Percentiles rank a stretch among this genome's conserved stretches.
Conservation (phyloP, 2,888 invertebrate species). For the Caenorhabditis sinica region DNA sequence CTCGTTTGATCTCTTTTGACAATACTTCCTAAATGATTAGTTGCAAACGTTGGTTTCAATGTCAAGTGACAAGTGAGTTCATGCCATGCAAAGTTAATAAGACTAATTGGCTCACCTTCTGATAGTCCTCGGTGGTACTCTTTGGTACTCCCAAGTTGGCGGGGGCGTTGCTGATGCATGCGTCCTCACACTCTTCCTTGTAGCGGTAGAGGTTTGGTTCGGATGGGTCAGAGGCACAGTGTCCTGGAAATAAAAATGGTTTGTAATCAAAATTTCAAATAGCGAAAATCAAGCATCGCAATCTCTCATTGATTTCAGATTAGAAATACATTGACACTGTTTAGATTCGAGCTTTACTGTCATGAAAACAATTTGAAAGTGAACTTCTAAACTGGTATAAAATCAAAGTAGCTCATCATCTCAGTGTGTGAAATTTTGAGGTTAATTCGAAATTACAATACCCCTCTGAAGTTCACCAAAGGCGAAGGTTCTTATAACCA, state of each 20-base stretch:
- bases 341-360: too few species aligned
- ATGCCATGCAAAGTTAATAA: conserved; percentile 19
- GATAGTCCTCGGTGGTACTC: conserved; percentile 53
- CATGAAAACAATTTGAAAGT: too few species aligned
- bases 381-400: too few species aligned
- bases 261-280: not conserved
- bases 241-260: conserved; percentile 75
- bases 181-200: conserved; percentile 83
- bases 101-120: conserved; percentile 41
- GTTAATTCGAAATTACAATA: too few species aligned
- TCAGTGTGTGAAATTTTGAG: too few species aligned
- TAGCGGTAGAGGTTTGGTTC: conserved; percentile 83
- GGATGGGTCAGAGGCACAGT: conserved; percentile 82
- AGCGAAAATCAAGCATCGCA: too few species aligned
- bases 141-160: conserved; percentile 72
- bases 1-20: conserved; percentile 60
- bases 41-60: not conserved
- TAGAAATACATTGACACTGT: too few species aligned
- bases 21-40: conserved; percentile 51
- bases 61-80: not conserved
- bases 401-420: too few species aligned
- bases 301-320: too few species aligned
- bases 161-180: conserved; percentile 75
- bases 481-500: too few species aligned
- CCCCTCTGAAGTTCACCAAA: too few species aligned